Conservation (phyloP, 2,888 invertebrate species). For the Melangyna quadrimaculata region DNA sequence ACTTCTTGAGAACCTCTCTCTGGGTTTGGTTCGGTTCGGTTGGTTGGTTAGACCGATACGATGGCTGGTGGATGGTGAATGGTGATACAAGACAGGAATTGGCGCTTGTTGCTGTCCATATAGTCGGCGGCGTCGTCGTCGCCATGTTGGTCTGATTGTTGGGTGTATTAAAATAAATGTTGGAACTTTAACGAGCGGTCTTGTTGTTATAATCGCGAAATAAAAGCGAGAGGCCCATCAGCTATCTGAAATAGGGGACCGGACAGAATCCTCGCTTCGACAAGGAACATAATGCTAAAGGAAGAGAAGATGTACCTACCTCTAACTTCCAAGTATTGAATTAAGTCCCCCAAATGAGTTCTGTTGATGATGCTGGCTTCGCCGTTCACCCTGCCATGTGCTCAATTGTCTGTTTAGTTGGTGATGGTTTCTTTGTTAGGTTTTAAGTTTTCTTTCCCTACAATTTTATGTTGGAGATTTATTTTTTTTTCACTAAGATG, state of each 20-base stretch:
- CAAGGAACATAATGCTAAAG: constrained; percentile 12
- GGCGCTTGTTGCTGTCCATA: constrained; percentile 54
- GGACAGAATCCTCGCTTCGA: background rate
- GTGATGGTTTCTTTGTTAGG: constrained; percentile 45
- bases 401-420: constrained; percentile 23
- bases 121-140: constrained; percentile 1
- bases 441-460: background rate
- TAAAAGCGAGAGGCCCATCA: constrained; percentile 38
- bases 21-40: background rate
- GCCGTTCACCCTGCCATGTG: constrained; percentile 33
- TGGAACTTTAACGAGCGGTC: constrained; percentile 70
- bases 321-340: constrained; percentile 38
- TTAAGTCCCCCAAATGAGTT: constrained; percentile 58
- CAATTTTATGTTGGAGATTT: background rate
- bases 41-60: background rate
- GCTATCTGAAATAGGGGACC: background rate
- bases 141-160: constrained; percentile 12
- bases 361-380: constrained; percentile 9
- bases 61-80: background rate
- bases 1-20: constrained; percentile 41
- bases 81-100: constrained; percentile 44
- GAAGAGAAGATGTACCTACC: constrained; percentile 14
- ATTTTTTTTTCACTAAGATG: constrained; percentile 18
- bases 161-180: constrained; percentile 66
- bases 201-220: constrained; percentile 64